Conservation (phyloP, 2,888 invertebrate genomes). For the Tethea ocularis region DNA sequence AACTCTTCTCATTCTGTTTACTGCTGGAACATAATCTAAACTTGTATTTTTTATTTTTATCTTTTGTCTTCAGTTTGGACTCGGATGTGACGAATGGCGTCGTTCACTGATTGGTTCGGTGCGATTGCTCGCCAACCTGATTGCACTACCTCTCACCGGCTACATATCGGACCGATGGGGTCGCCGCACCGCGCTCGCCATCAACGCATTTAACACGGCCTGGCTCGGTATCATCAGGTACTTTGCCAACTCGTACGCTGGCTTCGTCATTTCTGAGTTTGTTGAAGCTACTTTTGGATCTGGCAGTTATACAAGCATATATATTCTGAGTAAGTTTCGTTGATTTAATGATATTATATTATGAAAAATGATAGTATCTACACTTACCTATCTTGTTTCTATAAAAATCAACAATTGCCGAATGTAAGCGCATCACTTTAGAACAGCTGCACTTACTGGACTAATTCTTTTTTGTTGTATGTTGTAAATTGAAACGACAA, state of each 20-base stretch:
- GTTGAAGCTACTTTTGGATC: conserved; percentile 86
- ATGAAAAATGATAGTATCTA: too few species aligned
- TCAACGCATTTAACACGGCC: conserved; percentile 84
- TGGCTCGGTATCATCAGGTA: conserved; percentile 85
- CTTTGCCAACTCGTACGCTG: conserved; percentile 85
- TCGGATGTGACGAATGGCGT: conserved; percentile 88
- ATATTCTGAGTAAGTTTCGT: conserved; percentile 85
- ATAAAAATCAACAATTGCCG: too few species aligned
- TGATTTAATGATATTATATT: too few species aligned
- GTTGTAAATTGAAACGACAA: too few species aligned
- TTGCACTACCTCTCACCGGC: conserved; percentile 87
- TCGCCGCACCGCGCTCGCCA: conserved; percentile 82
- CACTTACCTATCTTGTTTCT: too few species aligned
- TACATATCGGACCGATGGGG: conserved; percentile 89
- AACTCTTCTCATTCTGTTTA: too few species aligned
- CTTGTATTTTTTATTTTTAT: too few species aligned
- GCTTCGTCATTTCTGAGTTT: conserved; percentile 87
- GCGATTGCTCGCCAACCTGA: conserved; percentile 86
- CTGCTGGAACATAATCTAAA: too few species aligned
- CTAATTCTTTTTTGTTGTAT: too few species aligned
- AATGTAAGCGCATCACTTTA: too few species aligned
- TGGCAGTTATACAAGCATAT: conserved; percentile 87
- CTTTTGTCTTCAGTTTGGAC: conserved; percentile 75
- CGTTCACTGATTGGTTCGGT: conserved; percentile 88
- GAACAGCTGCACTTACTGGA: too few species aligned